Evolutionary conservation across 2,113 vertebrate species (phyloP), one percentile per base, ranked within the genome.

Genomic region (Crotalus horridus): DNA sequence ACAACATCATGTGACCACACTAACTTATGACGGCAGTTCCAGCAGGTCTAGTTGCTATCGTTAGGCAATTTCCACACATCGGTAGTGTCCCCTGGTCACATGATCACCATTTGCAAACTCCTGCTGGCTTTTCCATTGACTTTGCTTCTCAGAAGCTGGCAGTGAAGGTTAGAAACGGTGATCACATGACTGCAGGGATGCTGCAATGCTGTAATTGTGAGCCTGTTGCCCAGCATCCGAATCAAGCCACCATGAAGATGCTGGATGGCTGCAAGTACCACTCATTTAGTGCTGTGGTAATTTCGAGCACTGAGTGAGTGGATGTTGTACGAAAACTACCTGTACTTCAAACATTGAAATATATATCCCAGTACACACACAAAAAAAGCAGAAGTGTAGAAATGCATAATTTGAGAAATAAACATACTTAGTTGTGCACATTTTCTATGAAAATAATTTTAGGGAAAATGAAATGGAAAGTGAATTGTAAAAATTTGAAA

Each of bases 41-140:
- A 17, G n/a, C 13, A 2, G 2, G 6, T 6, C n/a, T 6, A 33
- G 13, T 74, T 33, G n/a, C 13, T 0, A 74, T 33, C 2, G 0
- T 17, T 74, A 17, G n/a, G n/a, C 13, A 33, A 74, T 2, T 33
- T 6, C 2, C n/a, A 33, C 12, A n/a, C 4, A n/a, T 33, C 2
- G 15, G 0, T n/a, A 74, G 13, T 17, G 11, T 33, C n/a, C n/a
- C 13, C n/a, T 17, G 13, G n/a, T 74, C 5, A 74, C 64, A 5
- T 7, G n/a, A 33, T 74, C 13, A 33, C n/a, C 15, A 74, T 74
- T 74, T 74, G n/a, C 29, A n/a, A 74, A 74, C 13, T 74, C n/a
- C 13, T 74, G 2, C 64, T 33, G 13, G 64, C 64, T 74, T 74
- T 33, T 33, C 64, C 29, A 33, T 74, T 74, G 64, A 17, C 13